Evolutionary conservation across 2,888 invertebrate species (phyloP).

Genomic region (Drosophila putrida): DNA sequence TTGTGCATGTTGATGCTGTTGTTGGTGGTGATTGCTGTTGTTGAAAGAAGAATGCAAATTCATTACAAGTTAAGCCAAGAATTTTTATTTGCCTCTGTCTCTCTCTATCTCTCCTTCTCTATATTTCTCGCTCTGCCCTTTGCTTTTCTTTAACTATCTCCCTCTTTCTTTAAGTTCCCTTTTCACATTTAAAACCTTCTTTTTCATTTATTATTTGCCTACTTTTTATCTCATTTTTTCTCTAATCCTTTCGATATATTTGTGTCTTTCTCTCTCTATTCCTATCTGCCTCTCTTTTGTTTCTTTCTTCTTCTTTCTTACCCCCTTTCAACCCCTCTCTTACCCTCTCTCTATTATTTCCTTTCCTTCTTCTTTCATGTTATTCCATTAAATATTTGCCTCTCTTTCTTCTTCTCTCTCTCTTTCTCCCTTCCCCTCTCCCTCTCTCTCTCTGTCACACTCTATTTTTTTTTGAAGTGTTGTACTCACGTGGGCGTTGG

Average conservation of each 20-base stretch:
- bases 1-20: constrained; percentile 13
- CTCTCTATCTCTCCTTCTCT: background rate
- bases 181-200: background rate
- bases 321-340: background rate
- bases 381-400: background rate
- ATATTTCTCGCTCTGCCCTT: background rate
- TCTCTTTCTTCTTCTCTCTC: background rate
- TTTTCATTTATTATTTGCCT: background rate
- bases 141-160: background rate
- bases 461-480: background rate
- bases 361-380: background rate
- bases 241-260: background rate
- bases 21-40: constrained; percentile 39
- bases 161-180: background rate
- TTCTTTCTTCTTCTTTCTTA: background rate
- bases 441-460: too few relatives aligned
- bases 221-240: background rate
- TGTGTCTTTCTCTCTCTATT: background rate
- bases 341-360: background rate
- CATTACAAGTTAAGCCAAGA: background rate
- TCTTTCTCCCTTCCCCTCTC: background rate
- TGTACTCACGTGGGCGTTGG: constrained; percentile 56
- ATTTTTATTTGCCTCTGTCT: background rate
- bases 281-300: background rate
- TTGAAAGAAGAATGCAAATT: background rate